Evolutionary conservation across 2,888 invertebrate genomes (phyloP).

Genomic region (Drosophila suboccidentalis): DNA sequence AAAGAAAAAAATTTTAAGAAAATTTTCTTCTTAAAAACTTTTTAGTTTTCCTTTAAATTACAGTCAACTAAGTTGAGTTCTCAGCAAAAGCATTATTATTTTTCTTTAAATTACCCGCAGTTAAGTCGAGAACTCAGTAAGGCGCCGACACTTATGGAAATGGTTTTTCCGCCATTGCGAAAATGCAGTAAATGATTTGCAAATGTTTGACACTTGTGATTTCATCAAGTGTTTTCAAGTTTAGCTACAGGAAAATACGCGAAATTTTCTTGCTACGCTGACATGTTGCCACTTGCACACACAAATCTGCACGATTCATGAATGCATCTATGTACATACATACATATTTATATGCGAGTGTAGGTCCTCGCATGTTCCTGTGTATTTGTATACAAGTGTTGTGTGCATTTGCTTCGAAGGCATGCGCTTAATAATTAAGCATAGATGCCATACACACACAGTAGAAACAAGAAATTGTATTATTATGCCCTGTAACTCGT

Average conservation of each 20-base stretch:
- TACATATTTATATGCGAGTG: neutral
- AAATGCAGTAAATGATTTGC: constrained; percentile 62
- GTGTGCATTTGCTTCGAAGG: constrained; percentile 39
- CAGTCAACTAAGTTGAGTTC: neutral
- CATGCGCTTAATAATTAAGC: constrained; percentile 70
- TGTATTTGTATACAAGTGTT: constrained; percentile 20
- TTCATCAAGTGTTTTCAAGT: constrained; percentile 38
- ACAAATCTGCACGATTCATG: neutral
- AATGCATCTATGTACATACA: neutral
- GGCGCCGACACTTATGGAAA: constrained; percentile 33
- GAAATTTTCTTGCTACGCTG: constrained; percentile 28
- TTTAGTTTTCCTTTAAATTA: constrained; percentile 3
- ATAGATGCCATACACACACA: constrained; percentile 47
- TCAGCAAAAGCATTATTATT: too few species aligned
- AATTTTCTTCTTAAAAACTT: neutral
- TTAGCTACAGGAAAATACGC: constrained; percentile 44
- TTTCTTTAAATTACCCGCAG: constrained; percentile 2
- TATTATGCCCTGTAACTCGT: constrained; percentile 6
- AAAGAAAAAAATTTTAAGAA: neutral
- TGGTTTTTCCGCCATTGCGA: constrained; percentile 21
- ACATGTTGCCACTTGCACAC: constrained; percentile 43
- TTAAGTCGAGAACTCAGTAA: neutral
- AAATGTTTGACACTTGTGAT: constrained; percentile 56
- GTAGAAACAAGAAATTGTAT: constrained; percentile 25
- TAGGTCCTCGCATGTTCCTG: neutral